Percentiles rank a stretch among this genome's conserved stretches.
Evolutionary conservation across 2,797 vertebrate genomes (phyloP).

Genomic region (Tarsius wallacei): DNA sequence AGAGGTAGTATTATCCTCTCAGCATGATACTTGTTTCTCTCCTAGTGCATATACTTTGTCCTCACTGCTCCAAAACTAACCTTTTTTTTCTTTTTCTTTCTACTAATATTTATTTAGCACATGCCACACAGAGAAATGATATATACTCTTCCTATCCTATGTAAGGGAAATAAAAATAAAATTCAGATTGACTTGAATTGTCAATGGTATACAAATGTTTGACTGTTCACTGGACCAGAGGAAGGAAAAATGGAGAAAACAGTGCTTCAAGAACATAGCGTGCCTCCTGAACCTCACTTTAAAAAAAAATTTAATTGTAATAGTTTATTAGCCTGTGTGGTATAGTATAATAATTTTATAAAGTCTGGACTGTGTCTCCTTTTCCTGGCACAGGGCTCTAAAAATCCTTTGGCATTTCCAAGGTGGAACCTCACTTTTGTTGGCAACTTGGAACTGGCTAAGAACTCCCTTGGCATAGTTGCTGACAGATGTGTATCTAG

Average conservation of each 20-base stretch:
- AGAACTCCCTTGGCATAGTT: neutral
- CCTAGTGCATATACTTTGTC: slow-evolving; percentile 36
- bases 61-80: neutral
- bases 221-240: neutral
- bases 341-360: too few species aligned
- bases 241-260: neutral
- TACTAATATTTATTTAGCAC: slow-evolving; percentile 49
- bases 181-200: slow-evolving; percentile 41
- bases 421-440: neutral
- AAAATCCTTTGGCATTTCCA: too few species aligned
- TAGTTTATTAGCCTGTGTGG: too few species aligned
- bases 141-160: neutral
- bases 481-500: neutral
- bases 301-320: too few species aligned
- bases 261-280: neutral
- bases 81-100: slow-evolving; percentile 24
- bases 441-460: neutral
- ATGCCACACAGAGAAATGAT: neutral
- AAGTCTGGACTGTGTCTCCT: too few species aligned
- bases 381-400: too few species aligned
- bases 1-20: neutral
- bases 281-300: neutral
- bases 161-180: neutral
- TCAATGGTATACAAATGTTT: neutral
- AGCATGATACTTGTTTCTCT: neutral